Evolutionary conservation across 2,888 invertebrate genomes (phyloP), one percentile per base, ranked within the genome.

Genomic region (Atrina japonica): DNA sequence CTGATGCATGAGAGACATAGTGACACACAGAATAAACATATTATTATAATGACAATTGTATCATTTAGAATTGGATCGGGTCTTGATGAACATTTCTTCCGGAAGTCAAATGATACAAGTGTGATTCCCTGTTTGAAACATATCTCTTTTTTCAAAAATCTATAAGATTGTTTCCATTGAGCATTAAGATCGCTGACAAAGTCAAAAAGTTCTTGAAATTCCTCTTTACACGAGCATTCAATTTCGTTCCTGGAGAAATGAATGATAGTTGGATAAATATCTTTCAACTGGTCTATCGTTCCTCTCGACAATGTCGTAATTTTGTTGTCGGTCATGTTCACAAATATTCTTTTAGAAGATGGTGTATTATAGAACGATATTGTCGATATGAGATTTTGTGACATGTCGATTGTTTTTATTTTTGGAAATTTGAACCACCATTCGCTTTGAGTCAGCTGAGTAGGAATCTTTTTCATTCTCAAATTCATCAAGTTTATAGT

Each of bases 381-480:
- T 21, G 29, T 25, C 40, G 21, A 30, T 41, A 63, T 50, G 21
- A 11, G 23, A 41, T 63, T 63, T 16, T 52, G 5, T 3, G 63
- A 63, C n/a, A 63, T 25, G 52, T 63, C 63, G 16, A 63, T 40
- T 40, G 35, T 50, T 9, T 16, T 3, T 14, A 63, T n/a, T 3
- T 23, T 30, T 25, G 35, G 9, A 23, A 63, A 52, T 3, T 9
- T 30, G 21, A 30, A 30, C 23, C 7, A 63, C 63, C 50, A 52
- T n/a, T 50, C 35, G 30, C 41, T 21, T 47, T 50, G 35, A 18
- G 40, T 47, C 9, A 63, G 52, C 29, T 9, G 25, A 16, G 40
- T 40, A 5, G 63, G 63, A 0, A 63, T 25, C 16, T 40, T 25
- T 14, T 18, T 23, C 23, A 63, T n/a, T 21, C 40, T 49, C 5